Evolutionary conservation across 2,888 invertebrate species (phyloP).

Genomic region (Lepidonotus clava): DNA sequence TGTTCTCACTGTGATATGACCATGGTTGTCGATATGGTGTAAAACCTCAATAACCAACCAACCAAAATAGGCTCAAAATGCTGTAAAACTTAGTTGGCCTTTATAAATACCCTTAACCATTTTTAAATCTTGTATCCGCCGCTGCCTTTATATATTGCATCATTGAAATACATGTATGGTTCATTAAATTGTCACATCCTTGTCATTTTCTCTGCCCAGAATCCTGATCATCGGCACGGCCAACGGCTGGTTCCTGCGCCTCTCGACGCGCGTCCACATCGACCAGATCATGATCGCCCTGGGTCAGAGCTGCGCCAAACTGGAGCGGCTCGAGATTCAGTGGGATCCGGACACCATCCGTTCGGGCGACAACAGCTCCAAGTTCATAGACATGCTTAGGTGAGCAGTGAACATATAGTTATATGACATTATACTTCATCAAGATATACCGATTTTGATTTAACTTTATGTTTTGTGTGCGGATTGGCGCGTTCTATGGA

Average conservation of each 20-base stretch:
- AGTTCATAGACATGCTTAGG: conserved; percentile 98
- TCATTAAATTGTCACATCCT: not conserved
- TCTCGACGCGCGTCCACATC: conserved; percentile 88
- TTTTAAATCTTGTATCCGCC: not conserved
- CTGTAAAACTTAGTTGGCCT: too few relatives aligned
- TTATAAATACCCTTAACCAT: too few relatives aligned
- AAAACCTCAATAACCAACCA: too few relatives aligned
- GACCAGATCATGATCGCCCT: conserved; percentile 99
- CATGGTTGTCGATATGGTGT: too few relatives aligned
- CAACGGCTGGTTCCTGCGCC: conserved; percentile 96
- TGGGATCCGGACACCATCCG: conserved; percentile 99
- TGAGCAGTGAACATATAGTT: conserved; percentile 62
- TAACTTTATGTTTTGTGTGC: not conserved
- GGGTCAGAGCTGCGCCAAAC: conserved; percentile 92
- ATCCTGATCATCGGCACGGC: conserved; percentile 98
- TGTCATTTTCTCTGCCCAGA: conserved; percentile 82
- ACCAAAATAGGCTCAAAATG: too few relatives aligned
- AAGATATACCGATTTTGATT: not conserved
- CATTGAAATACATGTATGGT: not conserved
- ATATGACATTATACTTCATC: not conserved
- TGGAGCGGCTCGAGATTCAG: conserved; percentile 95
- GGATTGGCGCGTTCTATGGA: too few relatives aligned
- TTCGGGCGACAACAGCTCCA: conserved; percentile 99
- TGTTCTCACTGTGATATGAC: too few relatives aligned
- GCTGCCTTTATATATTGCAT: not conserved